Conservation (phyloP, 2,888 invertebrate genomes). For the Listrodromus nycthemerus region DNA sequence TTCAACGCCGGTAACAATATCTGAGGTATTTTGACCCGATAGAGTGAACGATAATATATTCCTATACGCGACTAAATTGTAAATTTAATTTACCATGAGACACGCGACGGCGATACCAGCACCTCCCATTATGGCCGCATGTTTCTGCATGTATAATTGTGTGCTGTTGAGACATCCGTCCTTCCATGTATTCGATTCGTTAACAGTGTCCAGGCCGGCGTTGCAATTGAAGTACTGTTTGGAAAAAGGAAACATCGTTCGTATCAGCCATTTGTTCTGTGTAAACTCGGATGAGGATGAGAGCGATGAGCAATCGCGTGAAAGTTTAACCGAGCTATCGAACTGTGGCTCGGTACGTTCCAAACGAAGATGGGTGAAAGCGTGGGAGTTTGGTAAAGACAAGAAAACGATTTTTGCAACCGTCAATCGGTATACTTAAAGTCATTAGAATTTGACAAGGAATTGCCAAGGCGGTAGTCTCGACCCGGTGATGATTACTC, state of each 20-base stretch:
- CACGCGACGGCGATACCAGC: slow-evolving; percentile 93
- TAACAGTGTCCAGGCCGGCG: slow-evolving; percentile 78
- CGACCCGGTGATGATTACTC: slow-evolving; percentile 5
- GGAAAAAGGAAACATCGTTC: slow-evolving; percentile 43
- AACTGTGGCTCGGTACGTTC: background rate
- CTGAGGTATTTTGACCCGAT: background rate
- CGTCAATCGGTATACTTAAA: slow-evolving; percentile 13
- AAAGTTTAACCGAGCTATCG: slow-evolving; percentile 39
- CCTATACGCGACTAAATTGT: background rate
- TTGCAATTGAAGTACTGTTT: slow-evolving; percentile 83
- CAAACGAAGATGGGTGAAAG: slow-evolving; percentile 34
- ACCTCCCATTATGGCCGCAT: slow-evolving; percentile 92
- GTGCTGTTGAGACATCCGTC: slow-evolving; percentile 92
- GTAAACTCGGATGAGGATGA: background rate
- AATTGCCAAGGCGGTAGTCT: background rate
- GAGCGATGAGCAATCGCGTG: slow-evolving; percentile 12
- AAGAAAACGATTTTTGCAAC: slow-evolving; percentile 23
- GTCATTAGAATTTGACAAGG: slow-evolving; percentile 5
- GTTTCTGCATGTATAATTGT: slow-evolving; percentile 89
- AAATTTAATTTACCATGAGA: slow-evolving; percentile 89
- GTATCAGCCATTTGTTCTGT: background rate
- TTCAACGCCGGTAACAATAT: background rate
- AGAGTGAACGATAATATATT: background rate
- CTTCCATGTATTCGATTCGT: slow-evolving; percentile 88
- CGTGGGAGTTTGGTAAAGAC: slow-evolving; percentile 36